Evolutionary conservation across 2,113 vertebrate species (phyloP), one percentile per base, ranked within the genome.

Genomic region (Saccopteryx leptura): DNA sequence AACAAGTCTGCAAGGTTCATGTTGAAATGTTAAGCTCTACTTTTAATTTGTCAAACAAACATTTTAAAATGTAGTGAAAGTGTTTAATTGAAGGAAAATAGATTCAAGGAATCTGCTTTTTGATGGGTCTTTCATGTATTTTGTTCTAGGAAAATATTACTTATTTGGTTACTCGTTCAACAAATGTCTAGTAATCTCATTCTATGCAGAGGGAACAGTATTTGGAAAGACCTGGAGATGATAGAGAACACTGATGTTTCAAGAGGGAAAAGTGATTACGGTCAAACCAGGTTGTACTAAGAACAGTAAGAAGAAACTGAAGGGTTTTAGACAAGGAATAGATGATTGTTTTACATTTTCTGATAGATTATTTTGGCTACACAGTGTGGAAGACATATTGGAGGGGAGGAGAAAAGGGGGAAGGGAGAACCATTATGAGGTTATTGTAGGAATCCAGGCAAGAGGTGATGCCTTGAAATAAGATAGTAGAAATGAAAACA

Each of bases 121-220:
- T 85, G 48, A 61, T 58, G 75, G 19, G 1, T 71, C 46, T 91
- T 92, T 65, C 90, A 80, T 58, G 13, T 68, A 24, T 24, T 96
- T 13, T 86, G 2, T 69, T 68, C 14, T 94, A 46, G 18, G 28
- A 61, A 91, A 93, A 60, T 65, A 75, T 61, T 76, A 80, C 14
- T 95, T 33, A 58, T 46, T 71, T 78, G 17, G 9, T 89, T 19
- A 24, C 11, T 82, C 17, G 56, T 56, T 65, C 26, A 89, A 79
- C 33, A 88, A 86, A 79, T 94, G 90, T 33, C 56, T 76, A 95
- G 10, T 9, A 75, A 88, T 71, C 7, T 71, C 19, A 87, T 81
- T 75, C 50, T 7, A 33, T 58, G 24, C 52, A 65, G 18, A 58
- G 3, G 23, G 2, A 87, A 31, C 17, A 60, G 14, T 65, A 72